Evolutionary conservation across 2,888 invertebrate genomes (phyloP), one percentile per base, ranked within the genome.

Genomic region (Polydrusus pterygomalis): DNA sequence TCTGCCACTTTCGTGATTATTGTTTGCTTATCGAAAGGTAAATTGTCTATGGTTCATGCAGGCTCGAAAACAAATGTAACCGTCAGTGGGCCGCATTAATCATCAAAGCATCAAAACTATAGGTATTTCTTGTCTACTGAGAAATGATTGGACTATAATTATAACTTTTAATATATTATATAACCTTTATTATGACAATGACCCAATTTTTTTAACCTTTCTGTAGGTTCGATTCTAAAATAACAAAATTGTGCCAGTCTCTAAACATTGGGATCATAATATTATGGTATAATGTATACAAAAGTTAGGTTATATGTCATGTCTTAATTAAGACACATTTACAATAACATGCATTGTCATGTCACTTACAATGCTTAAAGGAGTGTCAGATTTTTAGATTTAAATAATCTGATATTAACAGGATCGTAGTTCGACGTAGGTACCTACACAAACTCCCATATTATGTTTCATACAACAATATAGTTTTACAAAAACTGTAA

Each of bases 131-230:
- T n/a, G n/a, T 34, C 6, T 34, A 34, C 34, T 34, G 1, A 34
- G 10, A 1, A 7, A 1, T 34, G 5, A 34, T 34, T 34, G 34
- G 34, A 8, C 34, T 34, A 34, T 34, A 34, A 34, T 34, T 34
- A 34, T 10, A 7, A 34, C 8, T n/a, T n/a, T n/a, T n/a, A n/a
- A n/a, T n/a, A n/a, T 34, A 34, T n/a, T 45, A 15, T 45, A 2
- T 45, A 45, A 45, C 17, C 3, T 49, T 17, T 49, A 17, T 3
- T 3, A 7, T 20, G 51, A 13, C 51, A 20, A 51, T 51, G 20
- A 51, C 20, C 51, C 20, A 51, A 51, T 51, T 51, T 51, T 18
- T 51, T 11, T 11, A 20, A 18, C 13, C 51, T 20, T 51, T 51
- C 18, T 10, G 11, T 49, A 17, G 51, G 20, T 51, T 9, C 10